These are phyloP conservation scores for Micrasema minimum DNA, from an alignment of 1,140 invertebrate genomes.

Conservation along the genomic window DNA sequence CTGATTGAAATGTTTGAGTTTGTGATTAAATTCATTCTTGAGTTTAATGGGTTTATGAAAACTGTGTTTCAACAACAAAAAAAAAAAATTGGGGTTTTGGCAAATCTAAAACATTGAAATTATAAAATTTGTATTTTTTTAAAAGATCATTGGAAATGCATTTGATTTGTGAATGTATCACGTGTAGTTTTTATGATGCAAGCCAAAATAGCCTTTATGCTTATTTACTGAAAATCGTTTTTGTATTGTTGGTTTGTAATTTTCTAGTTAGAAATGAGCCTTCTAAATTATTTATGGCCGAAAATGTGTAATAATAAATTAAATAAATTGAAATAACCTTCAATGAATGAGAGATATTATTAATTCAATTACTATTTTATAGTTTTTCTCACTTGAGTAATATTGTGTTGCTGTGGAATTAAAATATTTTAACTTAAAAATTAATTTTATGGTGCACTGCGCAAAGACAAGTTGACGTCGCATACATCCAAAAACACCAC, in stretches of 20 bases:
- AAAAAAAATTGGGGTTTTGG: no score
- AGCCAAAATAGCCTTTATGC: background rate
- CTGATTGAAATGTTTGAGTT: no score
- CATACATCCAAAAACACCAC: constrained; percentile 35
- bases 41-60: no score
- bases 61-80: no score
- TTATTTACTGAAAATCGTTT: background rate
- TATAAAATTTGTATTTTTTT: no score
- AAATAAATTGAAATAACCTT: constrained; percentile 2
- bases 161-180: no score
- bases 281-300: constrained; percentile 12
- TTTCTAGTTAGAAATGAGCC: background rate
- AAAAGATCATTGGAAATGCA: no score
- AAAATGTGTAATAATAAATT: constrained; percentile 23
- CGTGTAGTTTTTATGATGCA: background rate
- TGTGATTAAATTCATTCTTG: no score
- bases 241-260: background rate
- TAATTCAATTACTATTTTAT: background rate
- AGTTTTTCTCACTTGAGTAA: background rate
- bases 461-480: constrained; percentile 39
- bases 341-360: background rate
- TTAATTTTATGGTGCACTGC: constrained; percentile 42
- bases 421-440: no score
- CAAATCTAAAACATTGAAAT: no score
- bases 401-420: background rate